These are phyloP conservation scores for Pimephales promelas DNA, from an alignment of 2,113 vertebrate species.

Conservation along the genomic window DNA sequence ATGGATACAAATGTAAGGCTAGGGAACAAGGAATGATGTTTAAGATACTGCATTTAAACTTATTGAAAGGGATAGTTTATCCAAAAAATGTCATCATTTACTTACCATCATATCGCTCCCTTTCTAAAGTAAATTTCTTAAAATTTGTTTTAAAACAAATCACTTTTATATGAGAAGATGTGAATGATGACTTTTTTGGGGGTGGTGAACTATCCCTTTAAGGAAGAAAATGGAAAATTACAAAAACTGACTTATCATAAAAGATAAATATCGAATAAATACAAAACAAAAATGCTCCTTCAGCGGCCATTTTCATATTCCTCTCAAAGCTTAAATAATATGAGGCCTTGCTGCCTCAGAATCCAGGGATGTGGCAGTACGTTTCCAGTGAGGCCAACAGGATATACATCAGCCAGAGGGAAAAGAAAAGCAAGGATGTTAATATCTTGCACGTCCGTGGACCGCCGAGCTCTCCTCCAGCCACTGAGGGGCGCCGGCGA, in stretches of 20 bases:
- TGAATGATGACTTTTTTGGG: background rate
- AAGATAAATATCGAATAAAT: slow-evolving; percentile 40
- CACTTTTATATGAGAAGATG: background rate
- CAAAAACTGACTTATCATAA: slow-evolving; percentile 7
- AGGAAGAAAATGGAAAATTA: background rate
- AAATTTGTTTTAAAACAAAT: background rate
- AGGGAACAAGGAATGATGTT: slow-evolving; percentile 27
- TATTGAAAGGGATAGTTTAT: slow-evolving; percentile 3
- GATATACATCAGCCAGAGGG: slow-evolving; percentile 82
- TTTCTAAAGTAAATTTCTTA: no score
- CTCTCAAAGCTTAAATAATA: background rate
- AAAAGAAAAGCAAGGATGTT: slow-evolving; percentile 74
- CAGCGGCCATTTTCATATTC: background rate
- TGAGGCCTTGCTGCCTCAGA: slow-evolving; percentile 60
- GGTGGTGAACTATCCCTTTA: background rate
- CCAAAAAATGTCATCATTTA: background rate
- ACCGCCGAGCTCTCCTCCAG: slow-evolving; percentile 81
- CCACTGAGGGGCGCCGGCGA: slow-evolving; percentile 72
- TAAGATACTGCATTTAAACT: slow-evolving; percentile 50
- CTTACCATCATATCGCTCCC: background rate
- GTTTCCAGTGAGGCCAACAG: slow-evolving; percentile 80
- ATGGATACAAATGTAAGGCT: slow-evolving; percentile 61
- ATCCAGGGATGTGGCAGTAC: slow-evolving; percentile 78
- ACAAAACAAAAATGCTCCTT: slow-evolving; percentile 11
- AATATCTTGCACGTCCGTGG: slow-evolving; percentile 78